Evolutionary conservation across 2,797 vertebrate species (phyloP), one percentile per base, ranked within the genome.

Genomic region (Ptychadena robeensis): DNA sequence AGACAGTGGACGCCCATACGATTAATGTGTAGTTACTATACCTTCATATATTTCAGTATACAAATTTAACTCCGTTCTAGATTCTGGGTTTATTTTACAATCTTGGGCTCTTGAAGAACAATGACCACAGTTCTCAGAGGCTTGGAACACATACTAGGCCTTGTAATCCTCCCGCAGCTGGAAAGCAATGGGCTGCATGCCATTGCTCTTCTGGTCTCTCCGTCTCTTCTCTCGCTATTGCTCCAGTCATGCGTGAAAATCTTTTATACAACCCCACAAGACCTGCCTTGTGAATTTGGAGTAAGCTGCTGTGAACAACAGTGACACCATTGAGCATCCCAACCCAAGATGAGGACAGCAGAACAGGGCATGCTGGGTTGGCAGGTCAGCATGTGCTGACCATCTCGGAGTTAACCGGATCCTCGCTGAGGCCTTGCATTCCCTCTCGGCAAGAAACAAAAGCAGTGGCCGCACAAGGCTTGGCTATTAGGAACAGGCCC

Each of bases 401-500:
- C 9, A 53, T 0, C 0, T 2, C 18, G 53, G 77, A 28, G 3
- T 67, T 59, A 0, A 0, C 30, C 8, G 31, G 9, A 15, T 53
- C 68, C 12, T 32, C 0, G 0, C 71, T 22, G 28, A 25, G 25
- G 28, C 28, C 72, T 72, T 9, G 68, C n/a, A 28, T 57, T 27
- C 69, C 35, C 4, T 27, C 22, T 7, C 37, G 2, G n/a, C 4
- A 7, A 53, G 44, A 37, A 10, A 32, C 31, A 25, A 78, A 53
- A 32, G n/a, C 40, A 15, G 1, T 12, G 38, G 30, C 28, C 18
- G 8, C 28, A 34, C 28, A n/a, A 28, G 59, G 40, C 9, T 34
- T 25, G 32, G 40, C 44, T 66, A 35, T 68, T 79, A 34, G 10
- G 76, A 79, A 69, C 78, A 40, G 72, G 83, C 34, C 65, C 40